Percentiles rank a stretch among this genome's conserved stretches.
These are phyloP conservation scores for Hydroisotoma schaefferi DNA, from an alignment of 2,888 invertebrate genomes.

Conservation along the genomic window DNA sequence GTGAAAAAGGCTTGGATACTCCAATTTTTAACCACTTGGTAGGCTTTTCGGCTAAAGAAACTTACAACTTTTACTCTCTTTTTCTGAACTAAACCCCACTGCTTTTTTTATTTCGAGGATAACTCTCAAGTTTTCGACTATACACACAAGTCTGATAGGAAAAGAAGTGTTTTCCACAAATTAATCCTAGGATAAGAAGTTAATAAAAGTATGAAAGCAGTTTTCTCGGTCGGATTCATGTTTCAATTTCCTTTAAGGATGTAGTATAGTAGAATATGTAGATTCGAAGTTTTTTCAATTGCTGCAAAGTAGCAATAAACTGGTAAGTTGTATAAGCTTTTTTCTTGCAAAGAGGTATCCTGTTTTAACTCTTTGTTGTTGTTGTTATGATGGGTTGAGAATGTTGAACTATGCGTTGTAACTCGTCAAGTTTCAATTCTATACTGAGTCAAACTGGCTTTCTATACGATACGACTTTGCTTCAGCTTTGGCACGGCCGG, in stretches of 20 bases:
- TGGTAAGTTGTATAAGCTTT: too few relatives aligned
- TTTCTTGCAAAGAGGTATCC: too few relatives aligned
- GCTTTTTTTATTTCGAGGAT: conserved; percentile 1
- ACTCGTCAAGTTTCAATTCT: not conserved
- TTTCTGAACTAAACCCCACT: conserved; percentile 82
- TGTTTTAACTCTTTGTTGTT: not conserved
- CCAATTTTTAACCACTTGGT: too few relatives aligned
- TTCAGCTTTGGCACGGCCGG: conserved; percentile 6
- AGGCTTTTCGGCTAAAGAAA: too few relatives aligned
- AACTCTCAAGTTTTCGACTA: not conserved
- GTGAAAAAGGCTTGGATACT: too few relatives aligned
- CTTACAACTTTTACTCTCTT: too few relatives aligned
- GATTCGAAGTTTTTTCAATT: not conserved
- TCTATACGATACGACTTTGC: too few relatives aligned
- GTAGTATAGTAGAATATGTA: not conserved
- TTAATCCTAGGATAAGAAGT: conserved; percentile 16
- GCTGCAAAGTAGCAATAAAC: too few relatives aligned
- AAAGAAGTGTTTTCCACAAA: conserved; percentile 29
- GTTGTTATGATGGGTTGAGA: not conserved
- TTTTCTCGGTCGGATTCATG: not conserved
- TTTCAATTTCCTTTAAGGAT: too few relatives aligned
- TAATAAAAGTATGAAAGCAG: not conserved
- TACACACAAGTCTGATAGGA: conserved; percentile 21
- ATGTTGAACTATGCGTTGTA: not conserved
- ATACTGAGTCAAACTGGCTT: too few relatives aligned